These are phyloP conservation scores for Melinaea marsaeus DNA, from an alignment of 2,888 invertebrate genomes.

Conservation along the genomic window DNA sequence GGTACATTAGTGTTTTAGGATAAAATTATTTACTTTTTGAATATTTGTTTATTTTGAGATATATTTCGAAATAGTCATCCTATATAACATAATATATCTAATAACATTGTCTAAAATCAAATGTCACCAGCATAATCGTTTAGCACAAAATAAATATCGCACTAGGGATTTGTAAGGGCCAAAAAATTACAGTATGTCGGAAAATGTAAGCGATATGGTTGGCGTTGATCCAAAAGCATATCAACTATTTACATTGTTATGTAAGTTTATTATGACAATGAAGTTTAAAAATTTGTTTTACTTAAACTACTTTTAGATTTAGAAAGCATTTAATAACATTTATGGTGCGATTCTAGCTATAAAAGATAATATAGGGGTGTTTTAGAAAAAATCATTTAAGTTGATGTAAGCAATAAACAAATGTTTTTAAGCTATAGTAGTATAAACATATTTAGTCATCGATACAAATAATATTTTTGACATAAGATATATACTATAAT, in stretches of 20 bases:
- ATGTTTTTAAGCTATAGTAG: background rate
- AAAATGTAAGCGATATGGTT: constrained; percentile 10
- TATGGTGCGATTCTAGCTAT: too few relatives aligned
- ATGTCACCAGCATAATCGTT: constrained; percentile 25
- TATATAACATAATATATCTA: too few relatives aligned
- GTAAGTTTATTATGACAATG: constrained; percentile 11
- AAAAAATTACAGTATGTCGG: constrained; percentile 28
- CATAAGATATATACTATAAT: too few relatives aligned
- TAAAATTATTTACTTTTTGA: too few relatives aligned
- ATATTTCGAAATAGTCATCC: too few relatives aligned
- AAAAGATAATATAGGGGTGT: too few relatives aligned
- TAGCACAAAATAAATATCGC: constrained; percentile 24
- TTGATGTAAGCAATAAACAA: background rate
- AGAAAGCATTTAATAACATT: too few relatives aligned
- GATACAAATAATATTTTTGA: background rate
- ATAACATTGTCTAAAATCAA: constrained; percentile 17
- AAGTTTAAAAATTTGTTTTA: background rate
- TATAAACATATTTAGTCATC: background rate
- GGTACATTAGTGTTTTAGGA: too few relatives aligned
- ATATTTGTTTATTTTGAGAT: too few relatives aligned
- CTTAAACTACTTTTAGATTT: too few relatives aligned
- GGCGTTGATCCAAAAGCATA: constrained; percentile 26
- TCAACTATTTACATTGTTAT: constrained; percentile 29
- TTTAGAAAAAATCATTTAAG: too few relatives aligned
- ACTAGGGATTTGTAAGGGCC: constrained; percentile 29